Evolutionary conservation across 64 coral and sea anemone species (phyloP), one percentile per base, ranked within the genome.

Genomic region (Stylophora pistillata): DNA sequence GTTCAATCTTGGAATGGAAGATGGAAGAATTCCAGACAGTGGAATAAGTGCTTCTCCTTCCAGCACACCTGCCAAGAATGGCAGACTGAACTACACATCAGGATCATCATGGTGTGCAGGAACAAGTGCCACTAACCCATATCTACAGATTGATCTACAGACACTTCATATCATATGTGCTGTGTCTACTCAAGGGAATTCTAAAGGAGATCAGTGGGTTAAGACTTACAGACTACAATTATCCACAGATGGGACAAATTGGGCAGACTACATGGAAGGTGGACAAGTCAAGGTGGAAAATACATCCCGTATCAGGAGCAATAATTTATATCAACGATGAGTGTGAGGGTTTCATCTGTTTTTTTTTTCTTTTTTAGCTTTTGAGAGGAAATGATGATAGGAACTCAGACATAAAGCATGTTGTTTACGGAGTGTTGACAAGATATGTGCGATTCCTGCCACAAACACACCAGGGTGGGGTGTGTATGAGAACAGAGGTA

Each of bases 401-500:
- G 10, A 66, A 71, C 13, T 72, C 71, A 15, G 76, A 21, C 1
- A 78, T 66, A 11, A 65, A 74, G 28, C 83, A 71, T 61, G 27
- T 23, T 14, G 33, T 94, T 3, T 52, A 66, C 52, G 52, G 56
- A 34, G 10, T 60, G 34, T 16, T 86, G 21, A 56, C 71, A 18
- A 78, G 85, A 56, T 94, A 65, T 28, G 18, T 94, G 12, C 78
- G 92, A 54, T 55, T 94, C 23, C 6, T 65, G 60, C 86, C 86
- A 27, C 57, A 28, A 10, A 57, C 18, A 1, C 41, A 26, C 28
- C 68, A 85, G 26, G 78, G 86, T 6, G 55, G 26, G 1, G 30
- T 23, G 21, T 89, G 87, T 63, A 63, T 89, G 73, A 80, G 92
- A 78, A 79, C 61, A n/a, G 86, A 89, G 65, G 27, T 94, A 0